Evolutionary conservation across 2,888 invertebrate genomes (phyloP), one percentile per base, ranked within the genome.

Genomic region (Caenorhabditis sulstoni): DNA sequence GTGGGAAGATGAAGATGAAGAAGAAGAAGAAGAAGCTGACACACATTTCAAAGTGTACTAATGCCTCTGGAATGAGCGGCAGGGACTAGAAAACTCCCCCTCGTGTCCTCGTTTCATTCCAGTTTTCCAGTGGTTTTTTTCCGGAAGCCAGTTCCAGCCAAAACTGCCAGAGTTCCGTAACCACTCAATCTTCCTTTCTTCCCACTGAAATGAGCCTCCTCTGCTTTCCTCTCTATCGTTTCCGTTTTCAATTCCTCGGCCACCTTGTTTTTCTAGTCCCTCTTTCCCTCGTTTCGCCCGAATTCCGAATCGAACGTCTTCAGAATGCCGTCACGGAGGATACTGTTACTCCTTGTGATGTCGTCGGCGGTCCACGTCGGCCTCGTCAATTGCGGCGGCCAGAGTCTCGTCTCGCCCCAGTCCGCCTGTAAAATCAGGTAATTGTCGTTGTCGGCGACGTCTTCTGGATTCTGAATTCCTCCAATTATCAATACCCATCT

Each of bases 401-500:
- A 81, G 22, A 79, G 81, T 55, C 78, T 83, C 8, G 81, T 83
- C 14, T 75, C 78, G 7, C 83, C 80, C 16, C 83, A 83, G 58
- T 68, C 80, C 3, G 29, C 47, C n/a, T 83, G 83, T 67, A 80
- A 45, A 73, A 79, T 83, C 68, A 68, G 79, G 83, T 83, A 64
- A 23, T 39, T 41, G 20, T 44, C 65, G 23, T 14, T 16, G 18
- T n/a, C 23, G 12, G 18, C 29, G 29, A 29, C 29, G 29, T 29
- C 29, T 29, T 29, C 29, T 29, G 29, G 9, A 7, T 45, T 45
- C 8, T 45, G 4, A 12, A 65, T 29, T n/a, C 18, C 7, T 1
- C 3, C n/a, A 12, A 41, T 39, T 16, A 4, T 14, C 16, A 18
- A 11, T 20, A 12, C 29, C 18, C 23, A 29, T 29, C 4, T 29